Evolutionary conservation across 2,113 vertebrate species (phyloP).

Genomic region (Abramis brama): DNA sequence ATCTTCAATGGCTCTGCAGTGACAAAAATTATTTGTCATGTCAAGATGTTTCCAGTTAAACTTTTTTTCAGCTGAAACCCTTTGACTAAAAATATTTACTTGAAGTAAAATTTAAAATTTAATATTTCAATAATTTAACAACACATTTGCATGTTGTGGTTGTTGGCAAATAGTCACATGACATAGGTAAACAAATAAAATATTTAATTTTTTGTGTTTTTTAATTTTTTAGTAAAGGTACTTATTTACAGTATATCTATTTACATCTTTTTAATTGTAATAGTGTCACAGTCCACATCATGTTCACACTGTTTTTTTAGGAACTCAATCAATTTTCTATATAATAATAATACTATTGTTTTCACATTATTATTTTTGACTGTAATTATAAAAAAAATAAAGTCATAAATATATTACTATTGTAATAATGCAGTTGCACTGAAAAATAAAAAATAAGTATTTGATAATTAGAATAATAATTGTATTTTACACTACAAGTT

Average conservation of each 20-base stretch:
- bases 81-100: too few species aligned
- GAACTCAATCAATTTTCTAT: neutral
- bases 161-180: too few species aligned
- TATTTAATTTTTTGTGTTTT: too few species aligned
- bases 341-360: neutral
- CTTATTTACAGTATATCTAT: neutral
- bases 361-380: neutral
- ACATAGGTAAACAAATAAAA: too few species aligned
- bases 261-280: neutral
- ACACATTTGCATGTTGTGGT: too few species aligned
- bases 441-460: neutral
- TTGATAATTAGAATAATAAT: neutral
- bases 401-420: neutral
- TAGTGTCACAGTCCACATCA: neutral
- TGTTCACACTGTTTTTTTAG: neutral
- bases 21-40: neutral
- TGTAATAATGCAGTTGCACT: neutral
- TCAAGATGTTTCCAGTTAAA: neutral
- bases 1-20: slow-evolving; percentile 51
- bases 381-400: neutral
- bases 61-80: too few species aligned
- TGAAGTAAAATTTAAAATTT: too few species aligned
- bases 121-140: too few species aligned
- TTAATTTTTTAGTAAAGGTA: too few species aligned
- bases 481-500: too few species aligned